phyloP scores from a whole-genome alignment of 1,140 invertebrate genomes.

The Linepithema humile region DNA sequence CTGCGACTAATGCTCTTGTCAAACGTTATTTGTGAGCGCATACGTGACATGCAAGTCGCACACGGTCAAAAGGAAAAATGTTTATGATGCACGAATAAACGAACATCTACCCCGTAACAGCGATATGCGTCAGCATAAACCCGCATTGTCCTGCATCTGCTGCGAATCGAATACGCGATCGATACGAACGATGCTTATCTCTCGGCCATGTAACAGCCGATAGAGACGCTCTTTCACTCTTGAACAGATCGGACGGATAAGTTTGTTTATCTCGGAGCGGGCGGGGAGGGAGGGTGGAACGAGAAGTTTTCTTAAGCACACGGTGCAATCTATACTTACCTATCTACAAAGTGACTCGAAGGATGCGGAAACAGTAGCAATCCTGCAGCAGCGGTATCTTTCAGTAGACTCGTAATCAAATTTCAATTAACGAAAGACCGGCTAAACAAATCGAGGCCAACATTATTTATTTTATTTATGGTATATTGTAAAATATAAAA shows the following conservation, averaged over 20 bases:
- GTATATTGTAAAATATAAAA: too few species aligned
- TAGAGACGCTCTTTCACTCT: conserved; percentile 8
- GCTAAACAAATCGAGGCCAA: too few species aligned
- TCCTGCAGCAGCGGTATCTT: not conserved
- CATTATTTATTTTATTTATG: too few species aligned
- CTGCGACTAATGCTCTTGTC: conserved; percentile 10
- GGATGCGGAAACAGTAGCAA: not conserved
- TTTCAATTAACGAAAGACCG: too few species aligned
- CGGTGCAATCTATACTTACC: conserved; percentile 15
- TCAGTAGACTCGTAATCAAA: not conserved
- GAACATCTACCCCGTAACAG: not conserved
- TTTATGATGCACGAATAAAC: conserved; percentile 35
- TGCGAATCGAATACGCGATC: not conserved
- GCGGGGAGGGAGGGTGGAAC: not conserved
- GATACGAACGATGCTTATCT: not conserved
- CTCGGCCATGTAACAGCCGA: not conserved
- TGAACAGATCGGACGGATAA: conserved; percentile 43
- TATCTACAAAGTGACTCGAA: not conserved
- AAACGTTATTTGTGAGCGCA: conserved; percentile 28
- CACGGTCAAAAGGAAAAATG: conserved; percentile 22
- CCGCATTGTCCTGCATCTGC: conserved; percentile 23
- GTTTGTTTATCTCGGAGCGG: conserved; percentile 22
- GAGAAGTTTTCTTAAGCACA: conserved; percentile 40
- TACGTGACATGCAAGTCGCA: not conserved
- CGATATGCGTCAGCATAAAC: conserved; percentile 18